Percentiles rank a stretch among this genome's conserved stretches.
Evolutionary conservation across 2,888 invertebrate species (phyloP).

Genomic region (Lymantria monacha): DNA sequence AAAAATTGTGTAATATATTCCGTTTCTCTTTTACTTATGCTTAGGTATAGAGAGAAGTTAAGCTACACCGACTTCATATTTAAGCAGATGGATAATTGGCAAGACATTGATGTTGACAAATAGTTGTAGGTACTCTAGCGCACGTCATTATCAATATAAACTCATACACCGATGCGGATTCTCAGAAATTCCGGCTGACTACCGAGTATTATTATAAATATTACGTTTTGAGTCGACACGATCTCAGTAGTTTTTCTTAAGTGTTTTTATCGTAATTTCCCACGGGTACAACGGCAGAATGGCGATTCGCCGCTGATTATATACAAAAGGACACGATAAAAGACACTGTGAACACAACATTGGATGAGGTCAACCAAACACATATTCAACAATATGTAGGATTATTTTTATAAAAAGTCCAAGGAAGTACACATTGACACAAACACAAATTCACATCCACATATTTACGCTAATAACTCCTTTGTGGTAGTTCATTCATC

Average conservation of each 20-base stretch:
- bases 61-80: too few species aligned
- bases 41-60: too few species aligned
- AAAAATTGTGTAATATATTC: too few species aligned
- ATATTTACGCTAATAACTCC: constrained; percentile 15
- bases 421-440: neutral
- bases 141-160: too few species aligned
- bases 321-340: constrained; percentile 34
- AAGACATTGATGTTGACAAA: too few species aligned
- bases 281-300: constrained; percentile 63
- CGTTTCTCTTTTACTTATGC: too few species aligned
- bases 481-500: constrained; percentile 42
- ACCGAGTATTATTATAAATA: constrained; percentile 47
- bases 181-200: constrained; percentile 68
- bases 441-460: constrained; percentile 6
- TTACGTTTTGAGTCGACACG: constrained; percentile 51
- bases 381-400: neutral
- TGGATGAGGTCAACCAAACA: constrained; percentile 19
- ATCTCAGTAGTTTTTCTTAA: constrained; percentile 43
- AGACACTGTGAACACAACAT: constrained; percentile 20
- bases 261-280: constrained; percentile 61
- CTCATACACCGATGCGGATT: constrained; percentile 51
- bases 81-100: too few species aligned
- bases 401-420: neutral
- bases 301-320: constrained; percentile 46
- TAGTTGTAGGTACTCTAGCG: too few species aligned